A percentile compares a stretch with the other conserved stretches of the same genome.
Evolutionary conservation across 92 coral and sea anemone genomes (phyloP).

Genomic region (Zoanthus sansibaricus): DNA sequence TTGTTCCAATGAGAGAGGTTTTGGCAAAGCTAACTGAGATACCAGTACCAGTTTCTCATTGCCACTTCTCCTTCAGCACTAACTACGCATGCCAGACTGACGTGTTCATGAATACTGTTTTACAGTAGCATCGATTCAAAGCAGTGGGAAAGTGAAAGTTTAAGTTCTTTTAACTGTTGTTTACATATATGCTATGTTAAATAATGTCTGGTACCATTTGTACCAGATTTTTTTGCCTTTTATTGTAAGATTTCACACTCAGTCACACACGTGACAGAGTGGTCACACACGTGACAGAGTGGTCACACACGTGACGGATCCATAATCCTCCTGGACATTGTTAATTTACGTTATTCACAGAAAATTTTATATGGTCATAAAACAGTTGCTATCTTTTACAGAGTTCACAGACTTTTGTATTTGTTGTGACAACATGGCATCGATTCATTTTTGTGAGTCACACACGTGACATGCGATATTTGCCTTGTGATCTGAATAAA

Average conservation of each 20-base stretch:
- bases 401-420: slow-evolving; percentile 24
- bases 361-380: slow-evolving; percentile 18
- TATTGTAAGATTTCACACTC: slow-evolving; percentile 50
- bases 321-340: slow-evolving; percentile 15
- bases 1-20: slow-evolving; percentile 47
- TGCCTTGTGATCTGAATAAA: slow-evolving; percentile 39
- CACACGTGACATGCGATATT: slow-evolving; percentile 54
- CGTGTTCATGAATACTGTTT: slow-evolving; percentile 45
- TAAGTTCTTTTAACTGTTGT: not conserved
- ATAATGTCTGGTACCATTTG: slow-evolving; percentile 17
- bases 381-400: slow-evolving; percentile 29
- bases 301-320: slow-evolving; percentile 47
- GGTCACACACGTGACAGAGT: slow-evolving; percentile 52
- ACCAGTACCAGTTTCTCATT: slow-evolving; percentile 45
- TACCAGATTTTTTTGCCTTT: slow-evolving; percentile 27
- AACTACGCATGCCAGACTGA: slow-evolving; percentile 20
- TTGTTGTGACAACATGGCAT: slow-evolving; percentile 37
- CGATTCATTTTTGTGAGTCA: slow-evolving; percentile 46
- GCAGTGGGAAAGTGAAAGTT: slow-evolving; percentile 10
- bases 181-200: slow-evolving; percentile 25
- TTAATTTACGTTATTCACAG: slow-evolving; percentile 28
- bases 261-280: slow-evolving; percentile 60
- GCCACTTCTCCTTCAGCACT: slow-evolving; percentile 43
- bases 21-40: slow-evolving; percentile 48
- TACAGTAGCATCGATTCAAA: slow-evolving; percentile 10